Evolutionary conservation across 1,140 invertebrate genomes (phyloP), one percentile per base, ranked within the genome.

Genomic region (Agraylea sexmaculata): DNA sequence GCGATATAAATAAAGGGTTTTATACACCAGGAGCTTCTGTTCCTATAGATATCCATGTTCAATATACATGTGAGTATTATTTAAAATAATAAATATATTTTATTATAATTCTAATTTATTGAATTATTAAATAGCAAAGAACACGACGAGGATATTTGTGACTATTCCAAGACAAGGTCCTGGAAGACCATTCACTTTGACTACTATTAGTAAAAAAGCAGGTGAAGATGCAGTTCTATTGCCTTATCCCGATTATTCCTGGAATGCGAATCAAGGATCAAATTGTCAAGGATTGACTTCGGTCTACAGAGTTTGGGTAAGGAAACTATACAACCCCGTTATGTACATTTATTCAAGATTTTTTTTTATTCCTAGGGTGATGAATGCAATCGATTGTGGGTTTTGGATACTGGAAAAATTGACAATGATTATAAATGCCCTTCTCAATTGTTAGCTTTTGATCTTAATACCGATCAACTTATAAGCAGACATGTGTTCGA

Each of bases 111-210:
- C n/a, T n/a, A n/a, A n/a, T n/a, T n/a, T n/a, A n/a, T n/a, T n/a
- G n/a, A n/a, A n/a, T n/a, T n/a, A n/a, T n/a, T 27, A 8, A 27
- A 27, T 27, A 8, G 8, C n/a, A 8, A n/a, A 53, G 25, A 51
- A 53, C 0, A 33, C 32, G 18, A 30, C 43, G 10, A 45, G 58
- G 25, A 44, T 75, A 1, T 78, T 78, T 34, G 55, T 76, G 0
- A 66, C 74, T 0, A 67, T 77, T 20, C 77, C 77, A 1, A 77
- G 72, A 45, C 83, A 68, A 64, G 80, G 64, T 47, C 43, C 54
- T 0, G 77, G 77, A 0, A 60, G 76, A 4, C 77, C 77, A 0
- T 62, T 64, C 2, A 71, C 73, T 0, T 48, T 78, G 15, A 73
- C 68, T 2, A 67, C 60, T 2, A 63, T 77, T 0, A 61, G 58